Evolutionary conservation across 2,797 vertebrate genomes (phyloP), one percentile per base, ranked within the genome.

Genomic region (Pempheris klunzingeri): DNA sequence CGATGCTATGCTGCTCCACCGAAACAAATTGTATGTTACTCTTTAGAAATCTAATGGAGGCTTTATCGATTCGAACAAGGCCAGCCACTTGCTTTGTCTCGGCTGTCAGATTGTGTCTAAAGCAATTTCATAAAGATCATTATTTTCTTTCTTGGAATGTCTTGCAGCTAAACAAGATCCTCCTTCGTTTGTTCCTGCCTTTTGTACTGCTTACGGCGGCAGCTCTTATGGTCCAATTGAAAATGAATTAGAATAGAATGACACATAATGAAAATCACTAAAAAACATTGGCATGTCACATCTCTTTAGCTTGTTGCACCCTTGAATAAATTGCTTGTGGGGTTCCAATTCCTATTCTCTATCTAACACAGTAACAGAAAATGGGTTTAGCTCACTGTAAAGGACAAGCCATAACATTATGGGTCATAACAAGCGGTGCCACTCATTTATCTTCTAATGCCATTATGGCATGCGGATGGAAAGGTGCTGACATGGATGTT

Each of bases 291-390:
- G 90, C 88, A 89, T 90, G 94, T 93, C 94, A 94, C 92, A 93
- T 95, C 92, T 88, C 79, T 77, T 95, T 94, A 95, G 90, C 85
- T 84, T 65, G 84, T 90, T 78, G 89, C 85, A 83, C 90, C 84
- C 89, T 84, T 90, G 93, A 95, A 95, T 95, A 95, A 93, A 95
- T 95, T 95, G 94, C 91, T 93, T 92, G 88, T 82, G 86, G 87
- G 84, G 71, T 90, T 92, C 72, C 89, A 90, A 94, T 94, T 94
- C 88, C 86, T 90, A 64, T 86, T 90, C 84, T 74, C 43, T 38
- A 85, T 82, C 82, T 55, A 58, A 83, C 71, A 58, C 61, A 32
- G 81, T 69, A 22, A 74, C 75, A 85, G 88, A 90, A 92, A 92
- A 92, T 88, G 87, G 84, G 85, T 92, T 92, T 92, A 81, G 83